Base-by-base conservation (phyloP, 2,113 vertebrate species). In the Forbesichthys agassizii region DNA sequence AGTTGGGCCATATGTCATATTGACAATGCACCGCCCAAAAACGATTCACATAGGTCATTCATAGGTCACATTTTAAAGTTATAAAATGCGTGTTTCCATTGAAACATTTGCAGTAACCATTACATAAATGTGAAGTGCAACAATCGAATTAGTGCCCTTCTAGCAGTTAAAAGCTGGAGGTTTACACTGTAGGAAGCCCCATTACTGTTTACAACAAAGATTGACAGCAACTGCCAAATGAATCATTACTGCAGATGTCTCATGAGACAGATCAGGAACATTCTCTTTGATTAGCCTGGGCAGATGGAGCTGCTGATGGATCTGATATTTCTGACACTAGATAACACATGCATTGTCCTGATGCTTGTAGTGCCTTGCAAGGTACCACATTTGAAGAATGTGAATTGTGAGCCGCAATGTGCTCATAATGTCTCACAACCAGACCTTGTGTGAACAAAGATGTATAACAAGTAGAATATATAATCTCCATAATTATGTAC, bases 401-500 rank as follows among this genome's bases (percentile, higher is more conserved):
- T 14, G n/a, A 14, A 48, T 66, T 18, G 3, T 55, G 3, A 66
- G 62, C 1, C 27, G 33, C 1, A 11, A 55, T 63, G 14, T 33
- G 13, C 59, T 14, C 12, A 61, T 6, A 33, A 46, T 42, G 13
- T 61, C 33, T 47, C n/a, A 20, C 52, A 66, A 3, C 49, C 33
- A 52, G 14, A 65, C 62, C 42, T 48, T 33, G 47, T 33, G 68
- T 62, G 27, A 69, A 67, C 4, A 57, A 46, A 3, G 64, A 59
- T 13, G 69, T 48, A 71, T 62, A 68, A 63, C 62, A 57, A 55
- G 58, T 47, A 48, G 16, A 46, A 27, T 11, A 61, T 33, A 36
- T 66, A 20, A 27, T 48, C 71, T 58, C 18, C 12, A 79, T 42
- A 53, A 47, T 10, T 3, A 57, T 77, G 67, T 64, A 49, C 63